Evolutionary conservation across 2,888 invertebrate genomes (phyloP), one percentile per base, ranked within the genome.

Genomic region (Malachius bipustulatus): DNA sequence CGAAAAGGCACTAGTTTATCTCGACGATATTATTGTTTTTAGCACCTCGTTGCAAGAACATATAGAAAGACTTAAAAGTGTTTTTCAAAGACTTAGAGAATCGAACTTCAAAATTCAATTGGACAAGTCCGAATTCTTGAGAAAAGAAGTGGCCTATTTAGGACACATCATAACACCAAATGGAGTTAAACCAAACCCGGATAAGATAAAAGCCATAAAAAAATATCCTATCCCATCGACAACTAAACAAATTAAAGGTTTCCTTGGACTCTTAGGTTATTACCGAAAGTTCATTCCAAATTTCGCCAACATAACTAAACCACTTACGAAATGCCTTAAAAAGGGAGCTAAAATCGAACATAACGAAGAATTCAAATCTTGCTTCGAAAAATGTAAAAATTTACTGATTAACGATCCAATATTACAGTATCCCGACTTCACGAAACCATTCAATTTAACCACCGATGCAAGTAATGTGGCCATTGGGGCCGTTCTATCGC

Each of bases 231-330:
- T 19, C 6, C 24, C 24, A 19, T 8, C 24, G 6, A 19, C 24
- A 19, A 6, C 6, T 6, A 19, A 19, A 19, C 24, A 19, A 19
- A 19, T 19, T 8, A 19, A 19, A 19, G 6, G 6, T 8, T 19
- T 19, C n/a, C n/a, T 19, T 8, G 24, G 24, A n/a, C n/a, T 19
- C 6, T 6, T n/a, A 6, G 24, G 24, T 19, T 19, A 19, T 19
- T 19, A 19, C 24, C 6, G 24, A n/a, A 19, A 19, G n/a, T 19
- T 19, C 24, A 19, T 19, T 8, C 6, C 6, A 19, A 19, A 19
- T 19, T 19, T 19, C 24, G 24, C 24, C 24, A 19, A 6, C n/a
- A 8, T 19, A 19, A 19, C 24, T n/a, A 19, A 19, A 19, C 24
- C 24, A 6, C 6, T 19, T 6, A 19, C 6, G 6, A 6, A 19